These are phyloP conservation scores for Spodoptera exigua DNA, from an alignment of 2,888 invertebrate species.

Conservation along the genomic window DNA sequence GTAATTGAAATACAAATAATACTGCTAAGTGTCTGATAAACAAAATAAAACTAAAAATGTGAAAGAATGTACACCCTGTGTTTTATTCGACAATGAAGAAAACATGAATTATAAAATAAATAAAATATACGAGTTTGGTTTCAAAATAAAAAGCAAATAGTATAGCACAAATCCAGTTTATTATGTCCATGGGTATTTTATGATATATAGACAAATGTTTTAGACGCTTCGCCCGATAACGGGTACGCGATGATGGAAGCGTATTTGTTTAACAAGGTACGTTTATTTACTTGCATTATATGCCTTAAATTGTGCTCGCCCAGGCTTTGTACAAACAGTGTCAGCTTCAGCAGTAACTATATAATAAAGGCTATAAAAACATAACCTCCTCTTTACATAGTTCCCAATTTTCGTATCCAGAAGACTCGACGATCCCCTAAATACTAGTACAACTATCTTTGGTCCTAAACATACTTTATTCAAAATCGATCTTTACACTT, in stretches of 20 bases:
- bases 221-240: slow-evolving; percentile 23
- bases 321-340: slow-evolving; percentile 42
- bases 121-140: slow-evolving; percentile 18
- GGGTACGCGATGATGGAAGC: slow-evolving; percentile 28
- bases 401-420: slow-evolving; percentile 25
- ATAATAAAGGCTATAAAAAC: slow-evolving; percentile 42
- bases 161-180: slow-evolving; percentile 38
- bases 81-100: background rate
- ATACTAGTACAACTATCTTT: slow-evolving; percentile 39
- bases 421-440: slow-evolving; percentile 12
- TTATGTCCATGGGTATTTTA: slow-evolving; percentile 36
- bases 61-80: slow-evolving; percentile 1
- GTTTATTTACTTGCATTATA: slow-evolving; percentile 34
- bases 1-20: slow-evolving; percentile 76
- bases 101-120: slow-evolving; percentile 8
- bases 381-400: slow-evolving; percentile 34
- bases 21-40: slow-evolving; percentile 58
- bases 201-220: slow-evolving; percentile 29
- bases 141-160: slow-evolving; percentile 46
- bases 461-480: slow-evolving; percentile 40
- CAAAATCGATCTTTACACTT: slow-evolving; percentile 37
- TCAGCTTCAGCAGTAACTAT: slow-evolving; percentile 33
- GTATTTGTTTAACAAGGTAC: slow-evolving; percentile 25
- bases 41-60: slow-evolving; percentile 25
- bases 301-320: slow-evolving; percentile 33